These are phyloP conservation scores for Botrylloides violaceus DNA, from an alignment of 23 tunicate genomes.

Conservation along the genomic window DNA sequence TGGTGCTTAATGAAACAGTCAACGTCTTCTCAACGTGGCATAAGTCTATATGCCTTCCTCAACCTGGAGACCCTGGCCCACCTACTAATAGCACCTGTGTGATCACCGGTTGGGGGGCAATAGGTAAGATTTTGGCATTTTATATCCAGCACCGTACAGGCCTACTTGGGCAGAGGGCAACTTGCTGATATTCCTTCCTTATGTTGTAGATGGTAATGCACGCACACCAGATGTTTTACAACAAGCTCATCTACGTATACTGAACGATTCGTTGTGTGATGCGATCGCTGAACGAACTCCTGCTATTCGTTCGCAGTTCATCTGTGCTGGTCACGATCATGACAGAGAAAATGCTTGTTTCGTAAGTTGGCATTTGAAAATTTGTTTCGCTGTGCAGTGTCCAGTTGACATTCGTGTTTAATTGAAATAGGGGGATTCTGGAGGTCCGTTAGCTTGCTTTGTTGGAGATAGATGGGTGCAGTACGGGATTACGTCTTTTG, in stretches of 20 bases:
- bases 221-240: constrained; percentile 3
- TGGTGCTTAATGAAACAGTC: constrained; percentile 3
- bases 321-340: constrained; percentile 6
- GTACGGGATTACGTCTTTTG: constrained; percentile 11
- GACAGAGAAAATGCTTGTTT: not conserved
- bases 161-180: too few species aligned
- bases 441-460: constrained; percentile 8
- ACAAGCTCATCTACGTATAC: not conserved
- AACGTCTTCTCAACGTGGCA: not conserved
- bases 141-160: too few species aligned
- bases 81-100: not conserved
- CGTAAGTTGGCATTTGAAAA: not conserved
- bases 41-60: constrained; percentile 2
- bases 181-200: too few species aligned
- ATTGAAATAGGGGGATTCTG: constrained; percentile 13
- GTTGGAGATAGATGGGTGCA: constrained; percentile 8
- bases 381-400: too few species aligned
- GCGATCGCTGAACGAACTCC: not conserved
- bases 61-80: not conserved
- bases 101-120: constrained; percentile 13
- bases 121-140: not conserved
- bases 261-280: constrained; percentile 1
- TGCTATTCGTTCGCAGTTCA: not conserved
- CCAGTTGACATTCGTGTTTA: too few species aligned
- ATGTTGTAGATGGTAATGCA: not conserved